Evolutionary conservation across 2,888 invertebrate species (phyloP).

Genomic region (Schrankia costaestrigalis): DNA sequence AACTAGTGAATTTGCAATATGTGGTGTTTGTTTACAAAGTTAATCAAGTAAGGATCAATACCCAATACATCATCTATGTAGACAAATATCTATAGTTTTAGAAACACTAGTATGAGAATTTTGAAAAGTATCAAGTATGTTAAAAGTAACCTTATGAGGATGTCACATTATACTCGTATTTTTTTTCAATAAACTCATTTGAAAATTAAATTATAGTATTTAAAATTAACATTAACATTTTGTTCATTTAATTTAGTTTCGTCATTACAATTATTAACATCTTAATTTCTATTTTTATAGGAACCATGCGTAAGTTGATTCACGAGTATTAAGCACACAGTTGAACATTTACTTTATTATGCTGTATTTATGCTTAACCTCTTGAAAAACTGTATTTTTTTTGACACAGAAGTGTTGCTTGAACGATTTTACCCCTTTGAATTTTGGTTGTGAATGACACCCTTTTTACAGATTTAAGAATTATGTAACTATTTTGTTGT

Average conservation of each 20-base stretch:
- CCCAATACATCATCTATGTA: too few relatives aligned
- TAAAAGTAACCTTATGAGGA: too few relatives aligned
- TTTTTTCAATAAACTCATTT: too few relatives aligned
- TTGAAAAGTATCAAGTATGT: too few relatives aligned
- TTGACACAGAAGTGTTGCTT: slow-evolving; percentile 56
- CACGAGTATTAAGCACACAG: slow-evolving; percentile 63
- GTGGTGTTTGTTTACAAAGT: too few relatives aligned
- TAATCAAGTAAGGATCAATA: too few relatives aligned
- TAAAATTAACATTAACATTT: too few relatives aligned
- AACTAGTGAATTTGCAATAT: too few relatives aligned
- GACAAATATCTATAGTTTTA: too few relatives aligned
- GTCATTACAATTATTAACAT: slow-evolving; percentile 41
- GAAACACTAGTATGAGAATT: too few relatives aligned
- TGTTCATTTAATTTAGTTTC: slow-evolving; percentile 10
- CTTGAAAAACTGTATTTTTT: slow-evolving; percentile 48
- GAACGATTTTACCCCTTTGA: slow-evolving; percentile 37
- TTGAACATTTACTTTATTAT: slow-evolving; percentile 42
- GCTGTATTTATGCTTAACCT: slow-evolving; percentile 70
- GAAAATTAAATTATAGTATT: too few relatives aligned
- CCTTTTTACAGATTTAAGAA: slow-evolving; percentile 19
- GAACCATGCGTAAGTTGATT: slow-evolving; percentile 79
- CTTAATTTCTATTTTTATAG: slow-evolving; percentile 74
- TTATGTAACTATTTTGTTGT: slow-evolving; percentile 50
- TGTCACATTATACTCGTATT: too few relatives aligned
- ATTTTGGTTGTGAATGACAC: slow-evolving; percentile 37